Conservation (phyloP, 2,797 vertebrate genomes). For the Gila robusta region DNA sequence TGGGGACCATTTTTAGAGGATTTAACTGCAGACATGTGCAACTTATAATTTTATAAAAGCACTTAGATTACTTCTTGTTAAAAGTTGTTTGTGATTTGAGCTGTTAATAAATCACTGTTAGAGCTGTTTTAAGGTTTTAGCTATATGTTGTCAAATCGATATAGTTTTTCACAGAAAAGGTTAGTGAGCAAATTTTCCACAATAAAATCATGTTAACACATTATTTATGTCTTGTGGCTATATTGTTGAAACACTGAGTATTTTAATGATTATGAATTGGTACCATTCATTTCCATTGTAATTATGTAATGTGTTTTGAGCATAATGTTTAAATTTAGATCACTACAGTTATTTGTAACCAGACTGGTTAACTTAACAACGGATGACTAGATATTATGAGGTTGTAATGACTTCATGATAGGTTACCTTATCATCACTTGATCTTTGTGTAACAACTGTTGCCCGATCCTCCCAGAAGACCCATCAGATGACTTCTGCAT, state of each 20-base stretch:
- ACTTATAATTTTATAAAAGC: not conserved
- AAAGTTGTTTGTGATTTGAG: not conserved
- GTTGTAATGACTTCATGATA: constrained; percentile 1
- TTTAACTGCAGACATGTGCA: no score
- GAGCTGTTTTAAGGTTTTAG: not conserved
- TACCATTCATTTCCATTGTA: not conserved
- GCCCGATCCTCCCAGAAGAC: constrained; percentile 64
- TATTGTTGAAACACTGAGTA: not conserved
- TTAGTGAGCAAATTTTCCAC: not conserved
- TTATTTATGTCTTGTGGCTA: not conserved
- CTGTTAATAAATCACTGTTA: not conserved
- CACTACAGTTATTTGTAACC: not conserved
- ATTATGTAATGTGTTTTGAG: not conserved
- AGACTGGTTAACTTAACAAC: not conserved
- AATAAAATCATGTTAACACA: not conserved
- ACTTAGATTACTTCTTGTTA: not conserved
- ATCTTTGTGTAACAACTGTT: constrained; percentile 15
- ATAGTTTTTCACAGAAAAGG: not conserved
- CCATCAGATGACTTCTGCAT: constrained; percentile 82
- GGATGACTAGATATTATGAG: not conserved
- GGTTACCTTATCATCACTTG: not conserved
- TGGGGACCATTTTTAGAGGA: not conserved
- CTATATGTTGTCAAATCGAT: not conserved
- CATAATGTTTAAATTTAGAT: constrained; percentile 8
- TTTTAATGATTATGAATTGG: not conserved